Base-by-base conservation (phyloP, 2,113 vertebrate species). In the Megaptera novaeangliae region DNA sequence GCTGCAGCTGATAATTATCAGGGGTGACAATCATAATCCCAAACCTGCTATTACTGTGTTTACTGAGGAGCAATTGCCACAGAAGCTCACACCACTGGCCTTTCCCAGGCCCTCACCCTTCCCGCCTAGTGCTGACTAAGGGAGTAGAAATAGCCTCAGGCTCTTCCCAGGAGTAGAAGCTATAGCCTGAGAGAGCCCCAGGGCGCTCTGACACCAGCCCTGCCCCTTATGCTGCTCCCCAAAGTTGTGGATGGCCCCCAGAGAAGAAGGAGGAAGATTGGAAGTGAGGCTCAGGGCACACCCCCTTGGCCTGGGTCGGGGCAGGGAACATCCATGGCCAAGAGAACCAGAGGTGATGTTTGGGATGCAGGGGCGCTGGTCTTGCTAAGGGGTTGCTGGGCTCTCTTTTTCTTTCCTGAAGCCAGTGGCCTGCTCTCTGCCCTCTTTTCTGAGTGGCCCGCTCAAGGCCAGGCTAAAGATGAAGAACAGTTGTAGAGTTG, bases 31-130 rank as follows among this genome's bases (percentile, higher is more conserved):
- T 69, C 92, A 64, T 75, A 59, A 93, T 81, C 88, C 88, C 59
- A 92, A 95, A 80, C 97, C 97, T 96, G 89, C 95, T 97, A 97
- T 98, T 97, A 97, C 64, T 29, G 23, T 97, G 93, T 98, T 98
- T 97, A 98, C 94, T 0, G 10, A 97, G 91, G 23, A 94, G 95
- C 94, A 61, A 94, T 97, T 94, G 95, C 97, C 82, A 63, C 93
- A 92, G 93, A 91, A 89, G 96, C 96, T 97, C 93, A 94, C 89
- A 34, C 96, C 95, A 92, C 96, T 97, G 97, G 92, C 96, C 97
- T 97, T 98, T 97, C 97, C 96, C 97, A 97, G 95, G 95, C 96
- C 96, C 95, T 97, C 92, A 75, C 83, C 96, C 96, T 97, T 92
- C 97, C 95, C 88, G 0, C 94, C 97, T 96, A 4, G 3, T 77